Evolutionary conservation across 2,113 vertebrate species (phyloP).

Genomic region (Urocolius indicus): DNA sequence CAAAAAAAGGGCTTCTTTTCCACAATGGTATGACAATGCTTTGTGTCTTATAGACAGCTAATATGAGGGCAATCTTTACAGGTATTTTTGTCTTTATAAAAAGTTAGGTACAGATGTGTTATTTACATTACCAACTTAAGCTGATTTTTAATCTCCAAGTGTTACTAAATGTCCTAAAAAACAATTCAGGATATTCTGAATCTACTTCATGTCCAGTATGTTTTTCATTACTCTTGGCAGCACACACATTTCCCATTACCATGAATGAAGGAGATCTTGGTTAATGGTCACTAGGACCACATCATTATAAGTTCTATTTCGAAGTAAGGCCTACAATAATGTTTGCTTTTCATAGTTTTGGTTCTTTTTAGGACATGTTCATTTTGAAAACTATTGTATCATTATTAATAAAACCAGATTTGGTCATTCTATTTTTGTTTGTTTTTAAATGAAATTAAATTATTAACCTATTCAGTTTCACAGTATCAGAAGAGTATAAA

Average conservation of each 20-base stretch:
- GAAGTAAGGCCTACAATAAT: neutral
- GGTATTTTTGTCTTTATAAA: neutral
- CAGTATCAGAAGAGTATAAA: neutral
- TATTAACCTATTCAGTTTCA: neutral
- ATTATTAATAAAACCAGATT: neutral
- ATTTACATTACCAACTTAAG: neutral
- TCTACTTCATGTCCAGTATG: neutral
- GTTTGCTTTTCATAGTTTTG: neutral
- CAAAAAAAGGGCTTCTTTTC: neutral
- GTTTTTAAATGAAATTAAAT: neutral
- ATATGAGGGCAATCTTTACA: neutral
- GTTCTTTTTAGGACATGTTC: neutral
- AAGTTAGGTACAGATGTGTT: neutral
- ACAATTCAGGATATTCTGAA: neutral
- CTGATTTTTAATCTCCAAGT: neutral
- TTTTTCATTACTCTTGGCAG: neutral
- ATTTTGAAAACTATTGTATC: neutral
- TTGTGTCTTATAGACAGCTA: neutral
- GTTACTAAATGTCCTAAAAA: neutral
- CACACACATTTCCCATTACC: neutral
- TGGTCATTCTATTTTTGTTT: neutral
- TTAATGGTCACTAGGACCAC: neutral
- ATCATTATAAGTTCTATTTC: neutral
- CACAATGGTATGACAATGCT: neutral
- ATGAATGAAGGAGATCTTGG: neutral